These are phyloP conservation scores for Drosophila fulvimacula DNA, from an alignment of 2,888 invertebrate genomes.

Conservation along the genomic window DNA sequence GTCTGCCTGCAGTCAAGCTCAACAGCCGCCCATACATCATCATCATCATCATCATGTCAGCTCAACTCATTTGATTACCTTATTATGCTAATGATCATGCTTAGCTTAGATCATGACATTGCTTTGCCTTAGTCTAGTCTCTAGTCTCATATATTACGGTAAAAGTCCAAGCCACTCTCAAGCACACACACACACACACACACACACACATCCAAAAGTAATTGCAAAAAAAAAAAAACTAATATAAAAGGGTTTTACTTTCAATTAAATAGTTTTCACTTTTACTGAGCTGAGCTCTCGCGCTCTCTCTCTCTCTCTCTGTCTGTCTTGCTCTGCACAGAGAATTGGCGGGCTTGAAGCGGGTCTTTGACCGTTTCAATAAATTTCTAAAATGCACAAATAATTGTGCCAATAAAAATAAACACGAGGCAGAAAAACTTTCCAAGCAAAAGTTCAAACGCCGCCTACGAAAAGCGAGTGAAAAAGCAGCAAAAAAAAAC, in stretches of 20 bases:
- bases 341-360: conserved; percentile 11
- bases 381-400: conserved; percentile 79
- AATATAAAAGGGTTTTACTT: conserved; percentile 47
- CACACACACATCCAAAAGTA: conserved; percentile 7
- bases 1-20: background rate
- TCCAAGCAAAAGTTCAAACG: conserved; percentile 76
- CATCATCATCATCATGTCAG: no score
- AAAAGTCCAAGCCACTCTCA: conserved; percentile 11
- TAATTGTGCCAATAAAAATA: conserved; percentile 80
- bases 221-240: conserved; percentile 10
- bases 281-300: conserved; percentile 15
- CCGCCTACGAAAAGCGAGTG: conserved; percentile 69
- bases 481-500: conserved; percentile 20
- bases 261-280: conserved; percentile 54
- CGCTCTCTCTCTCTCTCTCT: background rate
- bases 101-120: background rate
- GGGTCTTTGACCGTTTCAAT: conserved; percentile 70
- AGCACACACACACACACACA: background rate
- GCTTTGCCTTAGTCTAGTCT: background rate
- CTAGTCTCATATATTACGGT: background rate
- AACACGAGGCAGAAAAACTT: conserved; percentile 67
- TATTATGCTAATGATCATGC: background rate
- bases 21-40: background rate
- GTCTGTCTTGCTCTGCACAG: background rate
- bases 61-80: background rate